Base-by-base conservation (phyloP, 30 jellyfish, hydroid and myxozoan genomes). In the Cassiopea andromeda region DNA sequence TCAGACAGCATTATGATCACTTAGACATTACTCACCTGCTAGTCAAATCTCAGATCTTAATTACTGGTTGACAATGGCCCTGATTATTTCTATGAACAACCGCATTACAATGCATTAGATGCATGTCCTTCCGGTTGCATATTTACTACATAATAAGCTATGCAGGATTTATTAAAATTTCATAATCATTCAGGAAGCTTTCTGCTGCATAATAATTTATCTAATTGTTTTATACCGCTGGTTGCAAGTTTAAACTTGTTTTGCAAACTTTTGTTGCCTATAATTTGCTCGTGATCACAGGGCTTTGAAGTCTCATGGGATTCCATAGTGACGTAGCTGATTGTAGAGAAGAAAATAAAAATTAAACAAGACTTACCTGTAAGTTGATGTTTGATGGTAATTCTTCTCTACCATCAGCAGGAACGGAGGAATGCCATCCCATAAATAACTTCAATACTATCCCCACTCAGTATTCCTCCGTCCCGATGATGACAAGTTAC, bases 301-400 rank as follows among this genome's bases (percentile, higher is more conserved):
- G 64, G 64, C 10, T 54, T 54, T 54, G 12, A 54, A 54, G 64
- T 81, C 90, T 66, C 81, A 66, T 81, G 80, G 90, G 81, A 61
- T 81, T 66, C 6, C 81, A 70, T 43, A 81, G 81, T 81, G 81
- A 81, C 88, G 77, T 50, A 78, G 88, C 77, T 78, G 88, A 78
- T 78, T 15, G 14, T 82, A 14, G 69, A 82, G 91, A 82, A 66
- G 83, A 61, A 69, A 43, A 4, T n/a, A 17, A 43, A 18, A 68
- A 43, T 68, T 4, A 18, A 43, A 43, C 77, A n/a, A 68, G 77
- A 14, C 77, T 68, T 68, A 68, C 77, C 47, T 68, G 77, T 68
- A 68, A 68, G 77, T 68, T 68, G 77, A 68, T 17, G 45, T 4
- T 68, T 68, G 77, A 68, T 68, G 7, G 77, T 18, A 68, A 68